These are phyloP conservation scores for Anoplophora glabripennis DNA, from an alignment of 1,140 invertebrate species.

Conservation along the genomic window DNA sequence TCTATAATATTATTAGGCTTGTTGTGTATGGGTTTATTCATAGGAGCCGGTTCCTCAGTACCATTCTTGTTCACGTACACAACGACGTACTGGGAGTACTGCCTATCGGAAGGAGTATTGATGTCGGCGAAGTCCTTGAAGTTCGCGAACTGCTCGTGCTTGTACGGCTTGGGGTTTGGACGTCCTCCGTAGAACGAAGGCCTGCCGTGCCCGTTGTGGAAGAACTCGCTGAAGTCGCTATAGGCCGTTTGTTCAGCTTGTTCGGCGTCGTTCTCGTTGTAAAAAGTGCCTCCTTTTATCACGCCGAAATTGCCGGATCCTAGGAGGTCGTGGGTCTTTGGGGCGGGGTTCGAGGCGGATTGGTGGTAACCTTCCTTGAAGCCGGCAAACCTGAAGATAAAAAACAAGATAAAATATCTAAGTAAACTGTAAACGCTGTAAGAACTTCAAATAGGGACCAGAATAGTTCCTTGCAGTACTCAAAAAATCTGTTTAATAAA, in stretches of 20 bases:
- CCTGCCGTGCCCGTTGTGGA: constrained; percentile 65
- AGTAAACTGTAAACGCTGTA: too few species aligned
- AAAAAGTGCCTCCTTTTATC: constrained; percentile 82
- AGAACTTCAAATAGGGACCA: too few species aligned
- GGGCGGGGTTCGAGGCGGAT: constrained; percentile 13
- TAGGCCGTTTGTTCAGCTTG: constrained; percentile 47
- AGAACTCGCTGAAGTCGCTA: constrained; percentile 61
- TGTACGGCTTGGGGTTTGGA: constrained; percentile 59
- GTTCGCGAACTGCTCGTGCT: constrained; percentile 77
- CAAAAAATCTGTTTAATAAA: too few species aligned
- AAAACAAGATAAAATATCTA: constrained; percentile 8
- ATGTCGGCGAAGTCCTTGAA: constrained; percentile 88
- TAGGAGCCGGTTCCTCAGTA: constrained; percentile 22
- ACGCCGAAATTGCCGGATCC: constrained; percentile 88
- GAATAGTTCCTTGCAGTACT: too few species aligned
- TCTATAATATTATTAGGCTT: constrained; percentile 80
- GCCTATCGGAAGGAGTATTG: constrained; percentile 74
- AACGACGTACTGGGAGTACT: constrained; percentile 77
- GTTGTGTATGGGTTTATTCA: constrained; percentile 45
- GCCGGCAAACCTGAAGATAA: constrained; percentile 30
- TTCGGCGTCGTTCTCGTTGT: constrained; percentile 58
- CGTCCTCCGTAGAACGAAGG: constrained; percentile 53
- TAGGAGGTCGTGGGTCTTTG: constrained; percentile 50
- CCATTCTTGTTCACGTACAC: constrained; percentile 73
- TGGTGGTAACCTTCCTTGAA: constrained; percentile 32